Evolutionary conservation across 2,113 vertebrate genomes (phyloP).

Genomic region (Leucoraja erinaceus): DNA sequence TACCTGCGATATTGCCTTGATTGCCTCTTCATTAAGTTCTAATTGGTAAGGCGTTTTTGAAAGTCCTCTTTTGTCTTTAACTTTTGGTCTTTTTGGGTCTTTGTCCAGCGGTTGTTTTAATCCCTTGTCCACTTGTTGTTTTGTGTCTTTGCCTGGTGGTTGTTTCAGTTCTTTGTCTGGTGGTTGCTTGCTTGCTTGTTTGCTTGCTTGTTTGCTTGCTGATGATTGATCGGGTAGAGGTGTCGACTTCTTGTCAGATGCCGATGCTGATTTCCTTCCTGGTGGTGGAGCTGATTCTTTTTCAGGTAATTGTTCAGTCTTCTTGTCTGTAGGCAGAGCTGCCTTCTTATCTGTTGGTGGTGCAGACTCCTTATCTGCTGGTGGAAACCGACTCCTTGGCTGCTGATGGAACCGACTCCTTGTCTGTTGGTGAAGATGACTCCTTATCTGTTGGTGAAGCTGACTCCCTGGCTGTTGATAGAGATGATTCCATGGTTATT

Average conservation of each 20-base stretch:
- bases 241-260: neutral
- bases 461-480: neutral
- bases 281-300: neutral
- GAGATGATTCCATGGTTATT: neutral
- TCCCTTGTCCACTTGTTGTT: neutral
- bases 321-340: neutral
- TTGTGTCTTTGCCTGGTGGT: neutral
- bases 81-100: neutral
- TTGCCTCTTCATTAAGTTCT: neutral
- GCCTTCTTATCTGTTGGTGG: neutral
- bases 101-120: neutral
- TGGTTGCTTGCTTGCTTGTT: neutral
- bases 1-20: neutral
- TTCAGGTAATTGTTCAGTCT: neutral
- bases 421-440: neutral
- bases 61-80: neutral
- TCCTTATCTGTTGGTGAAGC: neutral
- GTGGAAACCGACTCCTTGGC: neutral
- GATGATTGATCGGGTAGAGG: too few species aligned
- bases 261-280: too few species aligned
- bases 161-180: neutral
- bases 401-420: neutral
- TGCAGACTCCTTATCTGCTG: neutral
- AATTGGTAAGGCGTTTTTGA: conserved; percentile 3
- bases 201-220: too few species aligned